Conservation (phyloP, 2,888 invertebrate species). For the Spatulosminthurus flaviceps region DNA sequence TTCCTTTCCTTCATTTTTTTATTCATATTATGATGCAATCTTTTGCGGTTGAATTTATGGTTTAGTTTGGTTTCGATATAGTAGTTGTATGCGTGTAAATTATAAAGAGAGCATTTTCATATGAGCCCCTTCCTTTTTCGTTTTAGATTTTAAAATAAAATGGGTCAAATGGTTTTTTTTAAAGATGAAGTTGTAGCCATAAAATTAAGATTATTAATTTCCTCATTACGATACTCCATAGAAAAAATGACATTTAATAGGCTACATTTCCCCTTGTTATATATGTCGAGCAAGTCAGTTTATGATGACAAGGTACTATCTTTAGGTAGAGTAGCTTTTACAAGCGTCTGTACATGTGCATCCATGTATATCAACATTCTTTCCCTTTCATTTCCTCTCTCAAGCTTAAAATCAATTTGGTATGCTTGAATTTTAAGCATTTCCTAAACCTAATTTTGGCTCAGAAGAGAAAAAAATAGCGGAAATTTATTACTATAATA, state of each 20-base stretch:
- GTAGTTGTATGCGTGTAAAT: too few relatives aligned
- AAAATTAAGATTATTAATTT: conserved; percentile 10
- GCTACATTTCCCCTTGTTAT: not conserved
- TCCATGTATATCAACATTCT: not conserved
- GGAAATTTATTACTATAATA: too few relatives aligned
- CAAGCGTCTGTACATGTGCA: not conserved
- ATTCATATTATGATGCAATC: not conserved
- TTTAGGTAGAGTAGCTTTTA: too few relatives aligned
- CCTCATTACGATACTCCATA: not conserved
- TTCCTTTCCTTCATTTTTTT: not conserved
- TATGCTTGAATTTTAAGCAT: conserved; percentile 34
- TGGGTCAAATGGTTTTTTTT: too few relatives aligned
- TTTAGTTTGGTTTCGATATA: too few relatives aligned
- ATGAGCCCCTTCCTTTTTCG: too few relatives aligned
- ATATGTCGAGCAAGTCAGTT: too few relatives aligned
- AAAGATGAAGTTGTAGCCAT: not conserved
- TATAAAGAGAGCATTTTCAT: too few relatives aligned
- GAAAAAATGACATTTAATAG: not conserved
- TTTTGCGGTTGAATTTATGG: too few relatives aligned
- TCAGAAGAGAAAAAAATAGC: too few relatives aligned
- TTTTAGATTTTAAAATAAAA: too few relatives aligned
- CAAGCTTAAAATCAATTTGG: conserved; percentile 29
- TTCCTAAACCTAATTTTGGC: not conserved
- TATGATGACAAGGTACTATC: too few relatives aligned
- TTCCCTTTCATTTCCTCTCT: conserved; percentile 30